Percentiles rank a stretch among this genome's conserved stretches.
Evolutionary conservation across 2,888 invertebrate species (phyloP).

Genomic region (Thysanoteuthis rhombus): DNA sequence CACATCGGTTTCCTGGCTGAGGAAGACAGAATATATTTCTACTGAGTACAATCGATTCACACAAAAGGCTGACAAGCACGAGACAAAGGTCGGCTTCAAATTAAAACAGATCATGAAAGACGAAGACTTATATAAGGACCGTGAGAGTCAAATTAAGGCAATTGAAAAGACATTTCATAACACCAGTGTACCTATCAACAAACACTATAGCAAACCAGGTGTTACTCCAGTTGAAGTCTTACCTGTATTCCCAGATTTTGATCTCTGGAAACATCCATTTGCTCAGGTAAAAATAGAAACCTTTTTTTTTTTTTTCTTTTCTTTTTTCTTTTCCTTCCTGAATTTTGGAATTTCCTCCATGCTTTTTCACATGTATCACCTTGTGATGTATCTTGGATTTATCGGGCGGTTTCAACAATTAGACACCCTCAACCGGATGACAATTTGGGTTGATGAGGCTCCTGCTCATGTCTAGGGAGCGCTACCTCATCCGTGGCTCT

Average conservation of each 20-base stretch:
- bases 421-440: too few relatives aligned
- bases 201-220: conserved; percentile 96
- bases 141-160: conserved; percentile 95
- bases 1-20: conserved; percentile 95
- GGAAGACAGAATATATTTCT: conserved; percentile 98
- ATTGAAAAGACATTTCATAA: conserved; percentile 97
- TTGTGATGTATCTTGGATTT: too few relatives aligned
- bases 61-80: conserved; percentile 91
- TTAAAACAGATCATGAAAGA: conserved; percentile 90
- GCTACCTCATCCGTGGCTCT: too few relatives aligned
- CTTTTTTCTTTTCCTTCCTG: not conserved
- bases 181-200: conserved; percentile 79
- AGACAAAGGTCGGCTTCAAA: conserved; percentile 97
- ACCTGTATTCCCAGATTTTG: conserved; percentile 93
- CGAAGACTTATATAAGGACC: conserved; percentile 93
- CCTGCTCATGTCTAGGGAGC: too few relatives aligned
- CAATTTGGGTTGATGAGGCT: too few relatives aligned
- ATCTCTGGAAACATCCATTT: conserved; percentile 97
- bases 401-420: too few relatives aligned
- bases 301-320: not conserved
- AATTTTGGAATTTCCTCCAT: too few relatives aligned
- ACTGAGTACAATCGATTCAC: conserved; percentile 98
- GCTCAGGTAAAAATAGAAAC: conserved; percentile 72
- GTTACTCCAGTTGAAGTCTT: conserved; percentile 89
- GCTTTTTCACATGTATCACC: too few relatives aligned